phyloP scores from a whole-genome alignment of 1,140 invertebrate genomes.

The Drosophila punjabiensis region DNA sequence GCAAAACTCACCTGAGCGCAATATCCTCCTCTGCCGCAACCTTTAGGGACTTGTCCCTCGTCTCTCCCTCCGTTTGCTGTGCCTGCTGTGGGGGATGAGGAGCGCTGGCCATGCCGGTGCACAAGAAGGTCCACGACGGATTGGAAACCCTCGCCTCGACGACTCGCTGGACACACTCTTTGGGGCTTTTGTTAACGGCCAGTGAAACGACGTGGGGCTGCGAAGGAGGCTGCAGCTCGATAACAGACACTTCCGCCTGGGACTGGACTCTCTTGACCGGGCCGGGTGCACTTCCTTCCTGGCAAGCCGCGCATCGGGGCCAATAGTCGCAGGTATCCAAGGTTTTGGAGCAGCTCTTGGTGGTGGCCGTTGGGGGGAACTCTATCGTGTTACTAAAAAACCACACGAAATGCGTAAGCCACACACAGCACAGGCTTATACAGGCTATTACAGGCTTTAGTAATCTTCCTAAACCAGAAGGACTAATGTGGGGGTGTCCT shows the following conservation, averaged over 20 bases:
- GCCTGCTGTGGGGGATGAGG: constrained; percentile 4
- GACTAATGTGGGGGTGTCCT: background rate
- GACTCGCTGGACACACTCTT: constrained; percentile 7
- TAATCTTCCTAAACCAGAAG: background rate
- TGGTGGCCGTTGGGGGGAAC: constrained; percentile 31
- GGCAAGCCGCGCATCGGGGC: constrained; percentile 74
- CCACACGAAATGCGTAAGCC: constrained; percentile 18
- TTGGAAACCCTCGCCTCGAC: constrained; percentile 1
- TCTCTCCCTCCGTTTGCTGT: background rate
- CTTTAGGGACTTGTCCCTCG: background rate
- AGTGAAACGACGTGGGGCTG: constrained; percentile 51
- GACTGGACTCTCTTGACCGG: constrained; percentile 16
- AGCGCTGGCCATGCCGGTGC: constrained; percentile 54
- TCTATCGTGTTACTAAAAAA: constrained; percentile 39
- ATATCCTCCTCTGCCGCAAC: constrained; percentile 10
- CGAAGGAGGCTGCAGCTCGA: background rate
- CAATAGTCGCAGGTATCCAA: constrained; percentile 75
- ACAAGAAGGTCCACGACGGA: constrained; percentile 65
- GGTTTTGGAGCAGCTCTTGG: constrained; percentile 59
- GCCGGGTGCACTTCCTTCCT: constrained; percentile 19
- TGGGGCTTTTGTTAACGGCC: constrained; percentile 47
- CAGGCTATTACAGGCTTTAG: background rate
- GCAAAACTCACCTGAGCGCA: constrained; percentile 35
- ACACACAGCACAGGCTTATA: background rate
- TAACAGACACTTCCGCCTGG: background rate